Evolutionary conservation across 2,888 invertebrate species (phyloP).

Genomic region (Perdita meconis): DNA sequence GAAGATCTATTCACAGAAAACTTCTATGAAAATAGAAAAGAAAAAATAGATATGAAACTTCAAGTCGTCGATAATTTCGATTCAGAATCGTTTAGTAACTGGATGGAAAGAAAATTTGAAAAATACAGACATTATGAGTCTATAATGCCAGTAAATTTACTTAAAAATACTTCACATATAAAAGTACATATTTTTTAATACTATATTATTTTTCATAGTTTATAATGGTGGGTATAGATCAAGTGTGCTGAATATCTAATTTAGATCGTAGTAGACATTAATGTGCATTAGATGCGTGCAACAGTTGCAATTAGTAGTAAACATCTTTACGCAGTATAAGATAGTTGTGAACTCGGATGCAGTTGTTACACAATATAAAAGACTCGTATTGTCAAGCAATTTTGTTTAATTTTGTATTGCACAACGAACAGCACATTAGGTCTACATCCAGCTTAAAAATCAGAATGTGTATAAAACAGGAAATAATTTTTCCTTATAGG

Average conservation of each 20-base stretch:
- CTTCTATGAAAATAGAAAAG: conserved; percentile 89
- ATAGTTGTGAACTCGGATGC: too few species aligned
- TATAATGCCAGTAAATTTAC: conserved; percentile 68
- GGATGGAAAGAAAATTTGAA: conserved; percentile 82
- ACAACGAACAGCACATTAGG: too few species aligned
- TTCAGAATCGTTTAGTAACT: conserved; percentile 83
- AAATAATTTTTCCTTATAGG: conserved; percentile 71
- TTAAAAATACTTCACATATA: conserved; percentile 65
- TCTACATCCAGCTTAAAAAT: too few species aligned
- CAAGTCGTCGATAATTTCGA: conserved; percentile 80
- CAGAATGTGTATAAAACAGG: conserved; percentile 2
- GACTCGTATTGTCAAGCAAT: too few species aligned
- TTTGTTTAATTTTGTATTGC: too few species aligned
- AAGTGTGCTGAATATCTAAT: too few species aligned
- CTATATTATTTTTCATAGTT: not conserved
- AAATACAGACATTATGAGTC: conserved; percentile 69
- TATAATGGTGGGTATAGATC: too few species aligned
- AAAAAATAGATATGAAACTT: conserved; percentile 86
- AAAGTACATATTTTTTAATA: conserved; percentile 65
- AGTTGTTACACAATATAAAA: too few species aligned
- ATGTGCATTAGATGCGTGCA: too few species aligned
- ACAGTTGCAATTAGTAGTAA: too few species aligned
- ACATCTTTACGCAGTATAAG: too few species aligned
- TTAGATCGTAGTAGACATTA: too few species aligned
- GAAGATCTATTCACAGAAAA: conserved; percentile 88